These are phyloP conservation scores for Phoebastria nigripes DNA, from an alignment of 2,797 vertebrate species.

Conservation along the genomic window DNA sequence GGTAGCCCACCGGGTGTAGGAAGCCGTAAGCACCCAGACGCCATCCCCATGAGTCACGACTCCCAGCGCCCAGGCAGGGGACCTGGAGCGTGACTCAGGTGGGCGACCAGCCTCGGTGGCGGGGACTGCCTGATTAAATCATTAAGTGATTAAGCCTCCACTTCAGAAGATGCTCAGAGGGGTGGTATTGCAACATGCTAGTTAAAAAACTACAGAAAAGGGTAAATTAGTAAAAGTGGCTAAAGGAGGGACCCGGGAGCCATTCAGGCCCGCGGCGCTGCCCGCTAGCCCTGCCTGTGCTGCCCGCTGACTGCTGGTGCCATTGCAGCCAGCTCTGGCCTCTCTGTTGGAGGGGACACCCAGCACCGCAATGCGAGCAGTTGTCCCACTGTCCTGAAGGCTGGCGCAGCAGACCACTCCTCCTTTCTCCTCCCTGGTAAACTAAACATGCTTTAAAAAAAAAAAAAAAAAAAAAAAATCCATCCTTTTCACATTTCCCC, in stretches of 20 bases:
- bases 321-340: not conserved
- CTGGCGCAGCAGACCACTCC: not conserved
- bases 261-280: rapidly evolving
- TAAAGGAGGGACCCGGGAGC: not conserved
- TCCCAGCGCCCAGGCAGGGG: not conserved
- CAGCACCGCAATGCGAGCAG: not conserved
- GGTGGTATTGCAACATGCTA: not conserved
- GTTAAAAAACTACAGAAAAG: not conserved
- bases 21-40: not conserved
- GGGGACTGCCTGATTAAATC: not conserved
- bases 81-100: not conserved
- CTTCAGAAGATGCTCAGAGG: not conserved
- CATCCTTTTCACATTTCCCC: not conserved
- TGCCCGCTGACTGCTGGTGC: not conserved
- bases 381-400: not conserved
- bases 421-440: not conserved
- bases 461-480: too few relatives aligned
- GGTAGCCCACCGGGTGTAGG: not conserved
- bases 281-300: not conserved
- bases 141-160: not conserved
- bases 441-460: not conserved
- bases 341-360: not conserved
- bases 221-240: not conserved
- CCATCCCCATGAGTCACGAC: not conserved
- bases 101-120: rapidly evolving